Conservation (phyloP, 2,888 invertebrate species). For the Formica aserva region DNA sequence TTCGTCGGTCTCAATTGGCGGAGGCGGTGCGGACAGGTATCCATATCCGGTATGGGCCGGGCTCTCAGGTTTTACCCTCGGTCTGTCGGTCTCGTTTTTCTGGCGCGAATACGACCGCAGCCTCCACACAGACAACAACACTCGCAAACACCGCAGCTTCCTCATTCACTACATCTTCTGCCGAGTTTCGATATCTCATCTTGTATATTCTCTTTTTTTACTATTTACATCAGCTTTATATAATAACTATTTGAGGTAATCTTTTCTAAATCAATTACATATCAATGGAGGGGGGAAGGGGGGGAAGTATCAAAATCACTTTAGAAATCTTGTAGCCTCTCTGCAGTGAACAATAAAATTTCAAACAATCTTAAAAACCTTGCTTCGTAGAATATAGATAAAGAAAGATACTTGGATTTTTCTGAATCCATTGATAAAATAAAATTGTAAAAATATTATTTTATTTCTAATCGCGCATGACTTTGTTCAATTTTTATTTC, state of each 20-base stretch:
- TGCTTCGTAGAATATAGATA: no score
- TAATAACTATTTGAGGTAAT: background rate
- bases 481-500: no score
- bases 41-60: conserved; percentile 82
- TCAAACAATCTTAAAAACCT: background rate
- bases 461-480: no score
- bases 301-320: background rate
- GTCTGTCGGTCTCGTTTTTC: conserved; percentile 72
- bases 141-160: conserved; percentile 20
- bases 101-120: conserved; percentile 63
- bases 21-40: conserved; percentile 84
- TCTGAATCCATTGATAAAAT: no score
- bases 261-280: background rate
- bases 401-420: background rate
- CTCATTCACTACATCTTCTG: background rate
- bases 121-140: conserved; percentile 24
- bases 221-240: background rate
- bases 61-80: conserved; percentile 74
- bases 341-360: background rate
- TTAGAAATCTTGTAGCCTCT: background rate
- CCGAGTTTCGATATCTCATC: background rate
- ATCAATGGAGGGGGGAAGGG: no score
- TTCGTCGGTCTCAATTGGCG: conserved; percentile 83
- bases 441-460: no score
- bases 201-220: background rate